Percentiles rank a stretch among this genome's conserved stretches.
Evolutionary conservation across 2,113 vertebrate genomes (phyloP).

Genomic region (Sialia sialis): DNA sequence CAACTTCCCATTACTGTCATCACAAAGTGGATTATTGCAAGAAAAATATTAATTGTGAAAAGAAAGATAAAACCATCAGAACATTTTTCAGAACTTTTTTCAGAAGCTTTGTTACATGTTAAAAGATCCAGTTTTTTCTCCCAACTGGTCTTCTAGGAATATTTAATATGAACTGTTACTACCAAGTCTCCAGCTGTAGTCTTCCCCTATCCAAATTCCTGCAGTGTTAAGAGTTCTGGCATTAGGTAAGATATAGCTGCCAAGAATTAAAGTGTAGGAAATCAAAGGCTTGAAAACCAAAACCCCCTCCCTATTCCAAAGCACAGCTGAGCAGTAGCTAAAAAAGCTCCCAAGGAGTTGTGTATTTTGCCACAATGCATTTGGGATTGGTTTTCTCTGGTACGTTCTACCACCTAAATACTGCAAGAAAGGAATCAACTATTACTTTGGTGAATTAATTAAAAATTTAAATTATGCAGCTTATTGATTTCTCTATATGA

Average conservation of each 20-base stretch:
- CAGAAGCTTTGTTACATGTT: not conserved
- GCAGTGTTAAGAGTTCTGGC: not conserved
- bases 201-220: not conserved
- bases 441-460: not conserved
- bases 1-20: not conserved
- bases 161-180: not conserved
- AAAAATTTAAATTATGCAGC: not conserved
- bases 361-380: not conserved
- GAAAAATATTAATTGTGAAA: not conserved
- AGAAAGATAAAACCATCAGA: not conserved
- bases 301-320: not conserved
- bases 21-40: not conserved
- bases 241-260: not conserved
- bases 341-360: not conserved
- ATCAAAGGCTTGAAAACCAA: not conserved
- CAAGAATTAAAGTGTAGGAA: not conserved
- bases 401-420: not conserved
- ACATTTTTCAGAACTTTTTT: not conserved
- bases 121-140: not conserved
- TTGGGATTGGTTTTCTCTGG: not conserved
- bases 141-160: conserved; percentile 28
- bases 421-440: not conserved
- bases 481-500: not conserved
- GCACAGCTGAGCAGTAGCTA: not conserved
- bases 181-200: not conserved